These are phyloP conservation scores for Prochilodus magdalenae DNA, from an alignment of 2,113 vertebrate species.

Conservation along the genomic window DNA sequence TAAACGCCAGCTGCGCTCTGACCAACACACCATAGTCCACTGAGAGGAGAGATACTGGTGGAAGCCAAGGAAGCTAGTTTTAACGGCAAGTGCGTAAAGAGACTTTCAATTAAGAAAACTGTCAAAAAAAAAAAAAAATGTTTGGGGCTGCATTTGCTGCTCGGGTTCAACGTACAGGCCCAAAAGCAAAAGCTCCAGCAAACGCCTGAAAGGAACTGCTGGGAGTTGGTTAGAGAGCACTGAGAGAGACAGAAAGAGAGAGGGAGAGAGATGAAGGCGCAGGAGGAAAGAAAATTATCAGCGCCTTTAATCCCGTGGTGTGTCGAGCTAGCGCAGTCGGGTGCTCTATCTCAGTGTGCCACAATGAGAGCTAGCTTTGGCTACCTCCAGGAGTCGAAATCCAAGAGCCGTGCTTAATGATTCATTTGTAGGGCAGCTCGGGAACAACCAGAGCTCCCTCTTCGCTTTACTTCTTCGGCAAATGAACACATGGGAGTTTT, in stretches of 20 bases:
- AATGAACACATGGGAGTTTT: background rate
- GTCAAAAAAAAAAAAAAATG: slow-evolving; percentile 22
- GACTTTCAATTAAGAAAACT: slow-evolving; percentile 48
- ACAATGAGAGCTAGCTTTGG: slow-evolving; percentile 33
- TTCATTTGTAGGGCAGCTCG: slow-evolving; percentile 11
- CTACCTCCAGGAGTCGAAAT: slow-evolving; percentile 25
- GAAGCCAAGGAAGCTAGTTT: slow-evolving; percentile 19
- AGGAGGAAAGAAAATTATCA: slow-evolving; percentile 40
- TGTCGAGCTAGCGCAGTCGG: slow-evolving; percentile 44
- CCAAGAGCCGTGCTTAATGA: slow-evolving; percentile 20
- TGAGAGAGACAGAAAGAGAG: slow-evolving; percentile 26
- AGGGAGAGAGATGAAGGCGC: slow-evolving; percentile 34
- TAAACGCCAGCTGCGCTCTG: slow-evolving; percentile 41
- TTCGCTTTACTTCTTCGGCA: background rate
- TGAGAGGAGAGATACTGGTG: slow-evolving; percentile 18
- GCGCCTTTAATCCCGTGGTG: slow-evolving; percentile 53
- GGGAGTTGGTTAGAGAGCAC: slow-evolving; percentile 1
- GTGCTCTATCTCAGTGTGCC: slow-evolving; percentile 33
- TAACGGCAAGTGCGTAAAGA: slow-evolving; percentile 6
- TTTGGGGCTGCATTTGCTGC: slow-evolving; percentile 13
- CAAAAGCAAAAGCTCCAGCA: slow-evolving; percentile 8
- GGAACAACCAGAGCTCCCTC: background rate
- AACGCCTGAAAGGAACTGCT: slow-evolving; percentile 8
- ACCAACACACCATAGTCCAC: slow-evolving; percentile 38
- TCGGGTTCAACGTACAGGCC: background rate